These are phyloP conservation scores for Lepidothrix coronata DNA, from an alignment of 2,113 vertebrate species.

Conservation along the genomic window DNA sequence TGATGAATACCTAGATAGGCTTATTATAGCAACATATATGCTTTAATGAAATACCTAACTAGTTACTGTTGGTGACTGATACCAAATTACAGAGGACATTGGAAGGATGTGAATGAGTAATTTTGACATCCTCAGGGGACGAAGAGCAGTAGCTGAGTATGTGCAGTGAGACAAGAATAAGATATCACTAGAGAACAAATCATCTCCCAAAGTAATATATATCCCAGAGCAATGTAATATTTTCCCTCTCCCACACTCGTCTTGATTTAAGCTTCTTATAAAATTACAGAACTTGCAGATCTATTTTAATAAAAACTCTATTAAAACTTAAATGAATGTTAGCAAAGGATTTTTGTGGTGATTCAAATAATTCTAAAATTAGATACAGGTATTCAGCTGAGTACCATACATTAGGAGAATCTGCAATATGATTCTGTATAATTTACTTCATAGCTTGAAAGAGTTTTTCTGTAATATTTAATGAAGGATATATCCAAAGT, in stretches of 20 bases:
- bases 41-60: background rate
- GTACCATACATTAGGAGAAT: background rate
- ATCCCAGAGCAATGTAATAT: background rate
- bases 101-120: background rate
- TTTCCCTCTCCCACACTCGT: background rate
- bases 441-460: background rate
- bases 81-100: background rate
- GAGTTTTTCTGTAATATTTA: background rate
- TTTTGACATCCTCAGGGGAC: background rate
- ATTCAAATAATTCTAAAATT: constrained; percentile 36
- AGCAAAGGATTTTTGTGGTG: background rate
- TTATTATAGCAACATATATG: rapidly evolving
- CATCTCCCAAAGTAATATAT: background rate
- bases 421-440: background rate
- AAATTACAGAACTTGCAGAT: background rate
- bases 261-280: constrained; percentile 29
- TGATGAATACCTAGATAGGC: background rate
- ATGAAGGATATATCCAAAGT: background rate
- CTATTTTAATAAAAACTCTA: constrained; percentile 36
- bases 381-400: background rate
- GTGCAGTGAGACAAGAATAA: background rate
- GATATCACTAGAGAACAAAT: background rate
- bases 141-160: background rate
- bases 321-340: constrained; percentile 24
- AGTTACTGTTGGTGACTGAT: background rate